Evolutionary conservation across 2,797 vertebrate genomes (phyloP), one percentile per base, ranked within the genome.

Genomic region (Acrossocheilus wenchowensis): DNA sequence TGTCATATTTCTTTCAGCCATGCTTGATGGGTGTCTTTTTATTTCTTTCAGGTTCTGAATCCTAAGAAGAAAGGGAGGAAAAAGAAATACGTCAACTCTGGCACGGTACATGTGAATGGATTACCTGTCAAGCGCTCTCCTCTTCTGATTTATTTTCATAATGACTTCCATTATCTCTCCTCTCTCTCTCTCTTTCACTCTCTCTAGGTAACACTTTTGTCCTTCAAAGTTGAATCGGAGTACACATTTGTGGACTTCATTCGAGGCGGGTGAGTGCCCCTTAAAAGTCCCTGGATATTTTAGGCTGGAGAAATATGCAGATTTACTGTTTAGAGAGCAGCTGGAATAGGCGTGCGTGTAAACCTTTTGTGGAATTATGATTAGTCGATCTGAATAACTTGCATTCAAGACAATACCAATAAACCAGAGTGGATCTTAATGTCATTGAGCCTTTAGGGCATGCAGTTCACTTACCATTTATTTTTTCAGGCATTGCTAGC

Each of bases 231-330:
- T 80, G 97, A 99, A 92, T 99, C 98, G 0, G 97, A 98, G 92
- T 98, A 97, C 93, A 99, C 98, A 80, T 99, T 99, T 87, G 97
- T 99, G 83, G 98, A 99, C 96, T 99, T 98, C 94, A 99, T 98
- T 91, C 96, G 97, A 89, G 98, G 98, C 93, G 97, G 98, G 98
- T 99, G 95, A 98, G 97, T 94, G 90, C 89, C 93, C 93, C 92
- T 89, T 91, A 89, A 84, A 57, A 60, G 19, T 57, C 78, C 78
- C 50, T 14, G 26, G 23, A 57, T 41, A 75, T 77, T 77, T 83
- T 48, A 69, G 43, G 50, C 85, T 57, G 10, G 50, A 78, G 36
- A 62, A 78, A 45, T 39, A 54, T 17, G 14, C 52, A 62, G 36
- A 54, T 73, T 75, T 66, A 64, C 45, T 62, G 66, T 34, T 68